A percentile compares a stretch with the other conserved stretches of the same genome.
phyloP scores from a whole-genome alignment of 2,113 vertebrate genomes.

The Pontoporia blainvillei region DNA sequence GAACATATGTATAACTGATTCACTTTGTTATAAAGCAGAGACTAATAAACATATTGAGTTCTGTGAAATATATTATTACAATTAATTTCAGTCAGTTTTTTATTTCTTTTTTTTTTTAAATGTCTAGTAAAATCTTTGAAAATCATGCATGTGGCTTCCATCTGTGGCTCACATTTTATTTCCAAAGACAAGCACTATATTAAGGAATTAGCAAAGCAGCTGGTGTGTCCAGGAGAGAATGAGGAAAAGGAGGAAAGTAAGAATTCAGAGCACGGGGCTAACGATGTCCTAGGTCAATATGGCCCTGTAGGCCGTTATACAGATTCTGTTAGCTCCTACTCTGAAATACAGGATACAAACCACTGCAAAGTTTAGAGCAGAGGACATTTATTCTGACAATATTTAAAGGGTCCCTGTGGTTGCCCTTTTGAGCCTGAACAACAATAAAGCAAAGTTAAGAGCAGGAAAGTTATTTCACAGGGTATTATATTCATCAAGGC shows the following conservation, averaged over 20 bases:
- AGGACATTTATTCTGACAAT: not conserved
- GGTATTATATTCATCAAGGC: not conserved
- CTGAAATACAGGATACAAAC: not conserved
- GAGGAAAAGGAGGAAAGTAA: not conserved
- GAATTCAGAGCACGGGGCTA: not conserved
- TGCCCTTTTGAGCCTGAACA: not conserved
- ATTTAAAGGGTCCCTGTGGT: not conserved
- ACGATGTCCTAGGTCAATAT: not conserved
- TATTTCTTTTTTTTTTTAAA: not conserved
- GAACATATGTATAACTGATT: too few relatives aligned
- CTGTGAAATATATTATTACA: not conserved
- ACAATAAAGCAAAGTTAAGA: not conserved
- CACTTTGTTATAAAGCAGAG: too few relatives aligned
- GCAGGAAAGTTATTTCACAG: not conserved
- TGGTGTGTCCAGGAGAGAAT: not conserved
- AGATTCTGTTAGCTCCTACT: not conserved
- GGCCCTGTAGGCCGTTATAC: not conserved
- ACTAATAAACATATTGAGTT: not conserved
- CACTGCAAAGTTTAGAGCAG: not conserved
- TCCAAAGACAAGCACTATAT: not conserved
- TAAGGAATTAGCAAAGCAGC: not conserved
- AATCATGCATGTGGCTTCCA: not conserved
- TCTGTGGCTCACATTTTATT: not conserved
- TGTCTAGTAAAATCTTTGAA: not conserved
- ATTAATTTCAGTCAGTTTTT: not conserved